Conservation (phyloP, 2,888 invertebrate genomes). For the Xanthostigma xanthostigma region DNA sequence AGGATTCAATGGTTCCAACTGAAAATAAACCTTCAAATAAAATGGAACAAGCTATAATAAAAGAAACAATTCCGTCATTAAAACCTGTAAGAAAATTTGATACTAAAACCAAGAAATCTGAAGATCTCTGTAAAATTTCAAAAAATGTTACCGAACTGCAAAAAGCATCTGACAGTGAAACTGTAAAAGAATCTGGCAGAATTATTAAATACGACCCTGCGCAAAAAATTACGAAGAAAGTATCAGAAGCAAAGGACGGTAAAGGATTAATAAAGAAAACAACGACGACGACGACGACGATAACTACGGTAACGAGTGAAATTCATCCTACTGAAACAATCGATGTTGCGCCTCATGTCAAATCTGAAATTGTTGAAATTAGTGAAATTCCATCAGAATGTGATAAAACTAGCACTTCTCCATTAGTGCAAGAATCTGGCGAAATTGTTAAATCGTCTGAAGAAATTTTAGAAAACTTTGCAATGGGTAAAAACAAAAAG, state of each 20-base stretch:
- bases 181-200: no score
- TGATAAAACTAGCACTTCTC: neutral
- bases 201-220: no score
- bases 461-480: neutral
- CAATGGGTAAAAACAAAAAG: neutral
- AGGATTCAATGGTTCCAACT: slow-evolving; percentile 6
- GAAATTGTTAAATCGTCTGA: neutral
- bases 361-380: neutral
- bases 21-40: neutral
- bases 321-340: neutral
- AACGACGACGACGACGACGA: neutral
- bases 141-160: no score
- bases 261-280: neutral
- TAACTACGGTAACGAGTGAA: neutral
- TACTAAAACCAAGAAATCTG: neutral
- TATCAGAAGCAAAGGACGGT: no score
- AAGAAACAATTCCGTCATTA: no score
- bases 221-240: no score
- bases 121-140: no score
- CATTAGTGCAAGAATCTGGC: neutral
- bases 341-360: neutral
- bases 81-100: neutral
- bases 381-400: neutral
- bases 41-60: no score
- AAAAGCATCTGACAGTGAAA: no score